phyloP scores from a whole-genome alignment of 1,140 invertebrate species.

The Anadara kagoshimensis region DNA sequence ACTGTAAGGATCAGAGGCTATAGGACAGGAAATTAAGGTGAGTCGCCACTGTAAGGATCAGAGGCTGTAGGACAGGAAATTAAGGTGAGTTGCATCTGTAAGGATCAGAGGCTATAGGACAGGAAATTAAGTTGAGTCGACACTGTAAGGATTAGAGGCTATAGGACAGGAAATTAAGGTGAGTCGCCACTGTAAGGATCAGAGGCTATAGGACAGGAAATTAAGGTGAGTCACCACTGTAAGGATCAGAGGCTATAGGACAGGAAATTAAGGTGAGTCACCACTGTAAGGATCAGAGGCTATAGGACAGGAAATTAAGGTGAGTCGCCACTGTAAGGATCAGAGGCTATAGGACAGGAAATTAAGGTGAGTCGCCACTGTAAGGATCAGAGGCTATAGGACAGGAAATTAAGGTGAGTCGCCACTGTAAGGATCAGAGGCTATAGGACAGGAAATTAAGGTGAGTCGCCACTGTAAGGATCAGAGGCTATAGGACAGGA shows the following conservation, averaged over 20 bases:
- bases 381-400: background rate
- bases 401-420: background rate
- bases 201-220: background rate
- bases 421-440: conserved; percentile 81
- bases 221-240: background rate
- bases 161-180: conserved; percentile 97
- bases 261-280: background rate
- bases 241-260: background rate
- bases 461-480: conserved; percentile 73
- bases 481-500: background rate
- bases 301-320: conserved; percentile 96
- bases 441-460: conserved; percentile 96
- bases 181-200: conserved; percentile 26
- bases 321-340: conserved; percentile 66
- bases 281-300: conserved; percentile 82
- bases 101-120: background rate
- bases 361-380: background rate
- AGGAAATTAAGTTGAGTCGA: background rate
- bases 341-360: background rate
- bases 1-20: conserved; percentile 85
- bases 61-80: background rate
- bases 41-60: background rate
- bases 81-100: background rate
- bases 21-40: conserved; percentile 96
- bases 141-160: conserved; percentile 80